Conservation (phyloP, 2,888 invertebrate genomes). For the Melinopterus prodromus region DNA sequence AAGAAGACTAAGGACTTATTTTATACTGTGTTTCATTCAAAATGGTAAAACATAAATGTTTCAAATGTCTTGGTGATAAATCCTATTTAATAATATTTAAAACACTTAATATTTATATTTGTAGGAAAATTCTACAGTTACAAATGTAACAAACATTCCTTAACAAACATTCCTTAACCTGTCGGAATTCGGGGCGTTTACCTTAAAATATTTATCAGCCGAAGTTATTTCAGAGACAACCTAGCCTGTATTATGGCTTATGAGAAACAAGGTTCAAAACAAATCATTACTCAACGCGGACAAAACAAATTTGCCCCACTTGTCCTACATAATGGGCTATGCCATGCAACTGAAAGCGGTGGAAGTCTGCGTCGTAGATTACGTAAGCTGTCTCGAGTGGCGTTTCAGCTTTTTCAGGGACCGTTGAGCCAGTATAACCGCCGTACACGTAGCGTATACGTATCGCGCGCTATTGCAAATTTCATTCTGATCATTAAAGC, state of each 20-base stretch:
- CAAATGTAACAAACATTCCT: too few relatives aligned
- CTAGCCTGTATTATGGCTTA: not conserved
- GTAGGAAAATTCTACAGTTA: too few relatives aligned
- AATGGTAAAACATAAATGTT: too few relatives aligned
- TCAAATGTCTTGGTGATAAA: too few relatives aligned
- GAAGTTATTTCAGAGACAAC: too few relatives aligned
- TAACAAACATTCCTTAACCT: too few relatives aligned
- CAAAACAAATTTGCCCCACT: not conserved
- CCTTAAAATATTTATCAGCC: too few relatives aligned
- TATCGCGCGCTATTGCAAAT: not conserved
- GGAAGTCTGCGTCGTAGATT: not conserved
- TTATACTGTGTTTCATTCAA: too few relatives aligned
- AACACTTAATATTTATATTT: too few relatives aligned
- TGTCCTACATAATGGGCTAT: not conserved
- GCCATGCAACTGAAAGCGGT: not conserved
- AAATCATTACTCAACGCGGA: not conserved
- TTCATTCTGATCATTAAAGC: conserved; percentile 4
- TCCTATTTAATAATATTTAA: too few relatives aligned
- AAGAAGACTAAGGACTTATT: too few relatives aligned
- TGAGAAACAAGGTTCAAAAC: not conserved
- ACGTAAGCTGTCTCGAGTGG: not conserved
- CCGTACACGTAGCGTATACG: not conserved
- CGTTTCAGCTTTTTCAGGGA: conserved; percentile 1
- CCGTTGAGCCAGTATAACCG: not conserved
- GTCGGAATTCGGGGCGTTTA: too few relatives aligned